Evolutionary conservation across 2,797 vertebrate genomes (phyloP).

Genomic region (Paguma larvata): DNA sequence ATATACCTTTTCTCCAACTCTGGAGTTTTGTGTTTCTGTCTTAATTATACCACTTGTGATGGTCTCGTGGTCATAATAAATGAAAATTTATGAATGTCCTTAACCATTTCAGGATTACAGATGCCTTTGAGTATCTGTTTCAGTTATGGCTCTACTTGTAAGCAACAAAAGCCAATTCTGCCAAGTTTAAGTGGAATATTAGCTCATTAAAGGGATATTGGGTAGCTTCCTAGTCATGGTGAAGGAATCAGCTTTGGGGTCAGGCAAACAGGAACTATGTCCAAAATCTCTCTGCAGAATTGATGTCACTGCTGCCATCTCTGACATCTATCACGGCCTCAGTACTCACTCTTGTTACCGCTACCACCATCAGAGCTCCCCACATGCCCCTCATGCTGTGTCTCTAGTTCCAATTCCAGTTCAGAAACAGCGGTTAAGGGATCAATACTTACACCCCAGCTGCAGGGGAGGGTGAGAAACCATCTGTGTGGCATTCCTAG

Average conservation of each 20-base stretch:
- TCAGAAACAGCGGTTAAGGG: neutral
- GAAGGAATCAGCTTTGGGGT: neutral
- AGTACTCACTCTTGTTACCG: neutral
- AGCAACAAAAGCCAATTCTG: neutral
- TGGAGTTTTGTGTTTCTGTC: neutral
- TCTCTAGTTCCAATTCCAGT: neutral
- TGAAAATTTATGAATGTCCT: neutral
- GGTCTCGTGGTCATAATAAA: neutral
- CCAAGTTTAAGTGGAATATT: neutral
- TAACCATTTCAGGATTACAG: neutral
- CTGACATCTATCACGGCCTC: neutral
- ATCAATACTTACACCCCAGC: neutral
- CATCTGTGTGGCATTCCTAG: neutral
- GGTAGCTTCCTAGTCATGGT: neutral
- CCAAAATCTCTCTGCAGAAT: neutral
- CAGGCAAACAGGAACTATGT: neutral
- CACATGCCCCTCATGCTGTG: accelerated
- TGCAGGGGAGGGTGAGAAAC: neutral
- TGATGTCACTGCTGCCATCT: neutral
- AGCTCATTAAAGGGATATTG: neutral
- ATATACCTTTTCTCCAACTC: neutral
- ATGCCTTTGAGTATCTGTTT: neutral
- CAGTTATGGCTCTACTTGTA: neutral
- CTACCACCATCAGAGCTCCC: neutral
- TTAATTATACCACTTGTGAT: neutral